These are phyloP conservation scores for Prunella himalayana DNA, from an alignment of 2,113 vertebrate species.

Conservation along the genomic window DNA sequence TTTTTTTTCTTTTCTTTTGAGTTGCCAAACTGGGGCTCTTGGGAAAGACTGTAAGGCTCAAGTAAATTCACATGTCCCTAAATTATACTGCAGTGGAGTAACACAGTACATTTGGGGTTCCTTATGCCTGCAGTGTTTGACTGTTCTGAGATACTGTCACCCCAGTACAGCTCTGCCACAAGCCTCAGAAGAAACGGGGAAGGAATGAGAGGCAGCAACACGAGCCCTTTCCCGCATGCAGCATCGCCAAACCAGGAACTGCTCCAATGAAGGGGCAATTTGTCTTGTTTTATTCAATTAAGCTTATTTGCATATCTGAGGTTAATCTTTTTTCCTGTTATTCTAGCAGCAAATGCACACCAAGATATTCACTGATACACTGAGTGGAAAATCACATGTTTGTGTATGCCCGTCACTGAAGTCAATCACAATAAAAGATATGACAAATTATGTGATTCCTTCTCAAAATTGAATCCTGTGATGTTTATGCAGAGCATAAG, in stretches of 20 bases:
- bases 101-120: accelerated
- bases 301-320: slow-evolving; percentile 55
- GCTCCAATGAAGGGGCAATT: background rate
- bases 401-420: slow-evolving; percentile 4
- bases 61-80: background rate
- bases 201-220: background rate
- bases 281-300: slow-evolving; percentile 38
- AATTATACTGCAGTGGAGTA: background rate
- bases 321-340: slow-evolving; percentile 29
- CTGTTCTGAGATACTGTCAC: background rate
- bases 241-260: background rate
- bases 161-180: background rate
- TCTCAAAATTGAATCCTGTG: slow-evolving; percentile 44
- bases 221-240: background rate
- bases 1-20: background rate
- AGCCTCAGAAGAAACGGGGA: background rate
- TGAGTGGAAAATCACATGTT: slow-evolving; percentile 44
- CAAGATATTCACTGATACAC: background rate
- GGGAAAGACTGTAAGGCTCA: background rate
- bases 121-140: background rate
- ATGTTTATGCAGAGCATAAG: slow-evolving; percentile 46
- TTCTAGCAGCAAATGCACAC: background rate
- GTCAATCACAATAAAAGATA: slow-evolving; percentile 43
- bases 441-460: slow-evolving; percentile 49
- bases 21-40: background rate